These are phyloP conservation scores for Phataginus tetradactyla DNA, from an alignment of 2,797 vertebrate genomes.

Conservation along the genomic window DNA sequence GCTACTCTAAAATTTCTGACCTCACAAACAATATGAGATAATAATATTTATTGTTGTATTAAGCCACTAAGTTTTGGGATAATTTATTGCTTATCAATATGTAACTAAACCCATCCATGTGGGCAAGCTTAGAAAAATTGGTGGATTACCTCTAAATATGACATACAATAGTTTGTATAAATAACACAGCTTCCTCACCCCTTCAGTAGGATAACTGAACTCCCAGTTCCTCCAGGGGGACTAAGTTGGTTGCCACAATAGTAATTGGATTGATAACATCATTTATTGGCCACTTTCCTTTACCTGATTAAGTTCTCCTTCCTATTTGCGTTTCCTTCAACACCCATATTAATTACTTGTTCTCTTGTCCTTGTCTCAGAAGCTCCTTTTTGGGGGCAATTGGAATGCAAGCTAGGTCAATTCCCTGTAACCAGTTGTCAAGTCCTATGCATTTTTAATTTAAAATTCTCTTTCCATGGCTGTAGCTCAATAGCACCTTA, in stretches of 20 bases:
- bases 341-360: background rate
- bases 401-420: background rate
- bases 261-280: background rate
- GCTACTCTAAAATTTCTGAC: background rate
- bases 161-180: background rate
- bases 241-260: background rate
- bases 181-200: background rate
- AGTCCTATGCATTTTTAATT: background rate
- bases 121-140: background rate
- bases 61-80: background rate
- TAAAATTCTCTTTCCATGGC: background rate
- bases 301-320: background rate
- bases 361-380: background rate
- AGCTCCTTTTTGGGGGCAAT: background rate
- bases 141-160: background rate
- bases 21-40: background rate
- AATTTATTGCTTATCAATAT: background rate
- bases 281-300: background rate
- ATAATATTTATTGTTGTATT: background rate
- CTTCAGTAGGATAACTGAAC: background rate
- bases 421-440: background rate
- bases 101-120: background rate
- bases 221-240: background rate
- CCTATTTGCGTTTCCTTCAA: background rate
- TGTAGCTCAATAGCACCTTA: background rate